These are phyloP conservation scores for Damaliscus lunatus DNA, from an alignment of 2,113 vertebrate species.

Conservation along the genomic window DNA sequence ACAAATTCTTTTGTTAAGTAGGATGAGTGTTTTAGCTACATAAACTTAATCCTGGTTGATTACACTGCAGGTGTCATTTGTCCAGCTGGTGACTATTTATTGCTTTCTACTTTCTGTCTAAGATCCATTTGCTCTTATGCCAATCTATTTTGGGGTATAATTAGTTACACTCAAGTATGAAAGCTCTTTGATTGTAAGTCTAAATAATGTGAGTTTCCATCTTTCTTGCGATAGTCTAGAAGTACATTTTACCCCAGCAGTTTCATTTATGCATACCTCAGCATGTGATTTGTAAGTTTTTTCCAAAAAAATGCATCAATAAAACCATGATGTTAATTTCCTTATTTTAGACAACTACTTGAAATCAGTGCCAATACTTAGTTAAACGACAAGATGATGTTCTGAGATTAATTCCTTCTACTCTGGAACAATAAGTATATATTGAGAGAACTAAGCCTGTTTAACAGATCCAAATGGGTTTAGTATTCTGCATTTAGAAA, in stretches of 20 bases:
- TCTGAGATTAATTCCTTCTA: constrained; percentile 49
- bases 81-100: neutral
- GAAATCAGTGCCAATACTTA: neutral
- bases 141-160: neutral
- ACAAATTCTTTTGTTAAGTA: neutral
- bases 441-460: constrained; percentile 30
- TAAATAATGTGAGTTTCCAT: neutral
- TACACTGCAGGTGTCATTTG: neutral
- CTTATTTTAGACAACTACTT: neutral
- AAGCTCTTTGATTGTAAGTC: constrained; percentile 40
- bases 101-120: neutral
- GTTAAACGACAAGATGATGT: neutral
- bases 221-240: neutral
- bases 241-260: neutral
- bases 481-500: constrained; percentile 64
- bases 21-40: neutral
- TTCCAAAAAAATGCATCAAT: neutral
- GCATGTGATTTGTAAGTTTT: neutral
- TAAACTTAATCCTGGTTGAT: neutral
- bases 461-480: constrained; percentile 63
- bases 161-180: neutral
- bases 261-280: neutral
- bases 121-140: neutral
- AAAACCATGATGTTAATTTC: neutral
- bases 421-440: constrained; percentile 9